Base-by-base conservation (phyloP, 2,888 invertebrate genomes). In the Aphidoletes aphidimyza region DNA sequence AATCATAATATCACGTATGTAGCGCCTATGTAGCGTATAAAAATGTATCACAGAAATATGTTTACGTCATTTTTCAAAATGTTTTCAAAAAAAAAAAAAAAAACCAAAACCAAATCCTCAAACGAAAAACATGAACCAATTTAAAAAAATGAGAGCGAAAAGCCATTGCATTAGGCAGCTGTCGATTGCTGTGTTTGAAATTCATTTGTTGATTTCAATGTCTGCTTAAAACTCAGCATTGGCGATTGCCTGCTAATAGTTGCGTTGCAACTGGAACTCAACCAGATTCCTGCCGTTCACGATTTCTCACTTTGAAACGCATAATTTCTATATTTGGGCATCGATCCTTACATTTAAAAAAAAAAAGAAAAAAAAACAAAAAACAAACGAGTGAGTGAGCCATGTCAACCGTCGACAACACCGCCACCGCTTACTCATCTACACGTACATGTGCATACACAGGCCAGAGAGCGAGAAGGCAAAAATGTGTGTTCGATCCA, bases 261-360 rank as follows among this genome's bases (percentile, higher is more conserved):
- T n/a, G n/a, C n/a, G n/a, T n/a, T 69, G 69, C 1, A 14, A 8
- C 69, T 69, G 69, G 69, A 69, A 69, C 26, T 69, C 14, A 14
- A 11, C 34, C 30, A 0, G n/a, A 14, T 69, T 22, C 54, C 54
- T 22, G n/a, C 22, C 54, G 22, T 54, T 39, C 5, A 39, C 39
- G 39, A 30, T 69, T 69, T 69, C 11, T 34, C 34, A 69, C 30
- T 14, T 69, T 69, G 14, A 69, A 30, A 14, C 17, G 34, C 69
- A 69, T 69, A 69, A 69, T 69, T 69, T 30, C 69, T 69, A 69
- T 69, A 69, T 69, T 69, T 69, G 69, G 69, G 69, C 69, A 69
- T 69, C 69, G 69, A 2, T 69, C 69, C 69, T 30, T 30, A 69
- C 69, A 69, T 30, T 34, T 30, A 69, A 30, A n/a, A n/a, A n/a